Evolutionary conservation across 2,113 vertebrate species (phyloP).

Genomic region (Eonycteris spelaea): DNA sequence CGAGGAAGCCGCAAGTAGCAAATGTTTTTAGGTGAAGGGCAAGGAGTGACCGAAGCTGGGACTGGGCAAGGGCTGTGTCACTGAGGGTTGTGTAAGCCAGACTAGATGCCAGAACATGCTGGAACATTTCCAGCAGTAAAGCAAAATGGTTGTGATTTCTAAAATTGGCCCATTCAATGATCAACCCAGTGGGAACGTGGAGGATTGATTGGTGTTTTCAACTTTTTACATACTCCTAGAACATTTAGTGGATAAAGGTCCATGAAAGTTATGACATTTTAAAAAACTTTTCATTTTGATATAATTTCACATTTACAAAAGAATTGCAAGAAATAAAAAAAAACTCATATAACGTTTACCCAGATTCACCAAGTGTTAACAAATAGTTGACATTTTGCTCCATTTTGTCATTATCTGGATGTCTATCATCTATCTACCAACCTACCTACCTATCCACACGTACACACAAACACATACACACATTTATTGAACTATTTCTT

Average conservation of each 20-base stretch:
- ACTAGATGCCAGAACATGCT: not conserved
- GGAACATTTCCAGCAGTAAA: not conserved
- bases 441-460: not conserved
- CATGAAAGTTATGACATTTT: not conserved
- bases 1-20: not conserved
- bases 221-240: not conserved
- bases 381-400: conserved; percentile 7
- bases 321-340: not conserved
- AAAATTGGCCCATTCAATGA: not conserved
- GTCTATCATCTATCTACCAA: not conserved
- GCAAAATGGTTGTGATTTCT: not conserved
- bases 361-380: not conserved
- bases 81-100: not conserved
- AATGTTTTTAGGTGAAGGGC: not conserved
- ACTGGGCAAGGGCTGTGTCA: too few species aligned
- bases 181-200: not conserved
- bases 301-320: not conserved
- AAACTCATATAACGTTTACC: not conserved
- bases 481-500: not conserved
- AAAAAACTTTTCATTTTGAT: not conserved
- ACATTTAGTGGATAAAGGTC: not conserved
- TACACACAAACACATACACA: not conserved
- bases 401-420: not conserved
- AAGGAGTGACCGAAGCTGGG: not conserved
- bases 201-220: not conserved